Conservation (phyloP, 2,888 invertebrate species). For the Heteromurus nitidus region DNA sequence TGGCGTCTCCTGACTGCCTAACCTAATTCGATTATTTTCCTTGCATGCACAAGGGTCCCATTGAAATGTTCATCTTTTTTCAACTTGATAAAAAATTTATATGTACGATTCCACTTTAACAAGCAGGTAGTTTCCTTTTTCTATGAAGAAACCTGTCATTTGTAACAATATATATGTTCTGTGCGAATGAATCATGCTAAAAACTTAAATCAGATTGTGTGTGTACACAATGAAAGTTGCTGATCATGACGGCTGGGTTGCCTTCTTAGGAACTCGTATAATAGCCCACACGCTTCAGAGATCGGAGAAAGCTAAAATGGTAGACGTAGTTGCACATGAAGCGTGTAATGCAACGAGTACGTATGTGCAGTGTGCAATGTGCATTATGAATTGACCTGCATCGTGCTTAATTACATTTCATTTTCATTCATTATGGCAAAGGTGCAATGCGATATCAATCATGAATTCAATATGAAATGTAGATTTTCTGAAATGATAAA, state of each 20-base stretch:
- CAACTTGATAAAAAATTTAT: not conserved
- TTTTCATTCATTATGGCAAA: not conserved
- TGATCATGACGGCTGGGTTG: constrained; percentile 22
- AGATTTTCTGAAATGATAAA: too few species aligned
- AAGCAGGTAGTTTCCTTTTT: constrained; percentile 18
- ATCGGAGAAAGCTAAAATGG: constrained; percentile 30
- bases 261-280: constrained; percentile 7
- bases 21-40: constrained; percentile 61
- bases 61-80: constrained; percentile 29
- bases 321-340: constrained; percentile 9
- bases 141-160: constrained; percentile 45
- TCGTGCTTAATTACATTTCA: not conserved
- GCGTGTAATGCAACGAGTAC: constrained; percentile 9
- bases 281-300: constrained; percentile 1
- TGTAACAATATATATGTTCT: constrained; percentile 33
- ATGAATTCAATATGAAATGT: too few species aligned
- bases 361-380: not conserved
- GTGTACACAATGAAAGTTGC: constrained; percentile 16
- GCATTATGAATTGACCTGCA: constrained; percentile 9
- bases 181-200: constrained; percentile 1
- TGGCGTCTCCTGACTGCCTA: constrained; percentile 44
- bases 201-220: constrained; percentile 3
- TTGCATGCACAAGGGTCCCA: not conserved
- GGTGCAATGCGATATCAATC: too few species aligned
- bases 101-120: not conserved